Percentiles rank a stretch among this genome's conserved stretches.
phyloP scores from a whole-genome alignment of 2,888 invertebrate genomes.

The Acronicta leporina region DNA sequence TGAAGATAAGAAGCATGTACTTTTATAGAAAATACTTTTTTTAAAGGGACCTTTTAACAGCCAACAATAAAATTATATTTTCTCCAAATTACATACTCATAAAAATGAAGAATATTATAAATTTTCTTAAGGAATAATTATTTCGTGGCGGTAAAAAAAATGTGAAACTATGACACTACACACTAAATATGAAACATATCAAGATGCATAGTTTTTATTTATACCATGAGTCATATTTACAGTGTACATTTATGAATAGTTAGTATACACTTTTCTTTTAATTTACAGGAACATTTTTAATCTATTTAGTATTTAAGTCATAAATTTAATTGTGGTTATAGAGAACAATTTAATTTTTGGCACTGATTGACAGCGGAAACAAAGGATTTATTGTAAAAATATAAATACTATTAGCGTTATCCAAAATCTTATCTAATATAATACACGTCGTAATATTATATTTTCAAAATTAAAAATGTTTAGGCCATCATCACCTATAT shows the following conservation, averaged over 20 bases:
- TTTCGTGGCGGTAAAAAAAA: constrained; percentile 5
- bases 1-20: constrained; percentile 20
- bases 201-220: constrained; percentile 25
- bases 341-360: constrained; percentile 42
- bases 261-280: constrained; percentile 27
- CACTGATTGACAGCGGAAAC: constrained; percentile 47
- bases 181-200: constrained; percentile 31
- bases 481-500: constrained; percentile 57
- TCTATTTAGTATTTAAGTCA: constrained; percentile 33
- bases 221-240: constrained; percentile 33
- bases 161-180: constrained; percentile 15
- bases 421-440: constrained; percentile 52
- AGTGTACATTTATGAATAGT: constrained; percentile 33
- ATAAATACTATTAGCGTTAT: constrained; percentile 52
- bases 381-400: constrained; percentile 42
- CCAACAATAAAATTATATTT: not conserved
- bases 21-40: constrained; percentile 29
- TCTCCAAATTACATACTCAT: constrained; percentile 10
- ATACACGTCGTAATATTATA: constrained; percentile 32
- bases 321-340: constrained; percentile 24
- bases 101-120: not conserved
- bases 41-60: constrained; percentile 6
- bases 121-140: not conserved
- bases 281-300: constrained; percentile 53
- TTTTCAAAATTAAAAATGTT: constrained; percentile 39